Evolutionary conservation across 2,888 invertebrate species (phyloP), one percentile per base, ranked within the genome.

Genomic region (Aphrophora alni): DNA sequence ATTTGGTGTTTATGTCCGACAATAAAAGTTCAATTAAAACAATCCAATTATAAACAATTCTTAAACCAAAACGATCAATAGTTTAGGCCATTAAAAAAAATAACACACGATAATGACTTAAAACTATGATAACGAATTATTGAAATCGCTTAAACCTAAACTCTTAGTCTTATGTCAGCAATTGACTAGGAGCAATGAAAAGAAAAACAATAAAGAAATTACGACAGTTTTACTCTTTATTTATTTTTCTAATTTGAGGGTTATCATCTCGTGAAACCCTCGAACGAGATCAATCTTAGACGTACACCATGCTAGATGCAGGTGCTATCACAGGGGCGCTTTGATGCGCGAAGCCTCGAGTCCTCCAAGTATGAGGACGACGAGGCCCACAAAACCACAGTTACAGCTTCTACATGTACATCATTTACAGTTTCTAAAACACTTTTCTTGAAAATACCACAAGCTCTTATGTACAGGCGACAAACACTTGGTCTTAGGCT

Each of bases 311-410:
- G 70, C 72, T 38, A 2, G 33, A 33, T 51, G 51, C 70, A 44
- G 73, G 21, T 33, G 68, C 68, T 33, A 84, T 84, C 84, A 84
- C 84, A 84, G 84, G 78, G 72, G 71, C 83, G 84, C 84, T 84
- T 84, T 84, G 84, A 84, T 82, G 84, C 74, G 81, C 81, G 83
- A 70, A 25, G 21, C 38, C 38, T 68, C 69, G 70, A 21, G 21
- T 10, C 38, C 73, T 10, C 73, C 24, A 3, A 3, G n/a, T 8
- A 2, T n/a, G 59, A 33, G 59, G 21, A 21, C 2, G 59, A 10
- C 59, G 59, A 59, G 59, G 59, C 21, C 59, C 59, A 59, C 59
- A 21, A 59, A 44, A 59, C 59, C 59, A 59, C 59, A 59, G 59
- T 59, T 21, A 59, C 21, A 59, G 59, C 59, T 59, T 59, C 59